These are phyloP conservation scores for Bergia sp. DNA, from an alignment of 92 coral and sea anemone species.

Conservation along the genomic window DNA sequence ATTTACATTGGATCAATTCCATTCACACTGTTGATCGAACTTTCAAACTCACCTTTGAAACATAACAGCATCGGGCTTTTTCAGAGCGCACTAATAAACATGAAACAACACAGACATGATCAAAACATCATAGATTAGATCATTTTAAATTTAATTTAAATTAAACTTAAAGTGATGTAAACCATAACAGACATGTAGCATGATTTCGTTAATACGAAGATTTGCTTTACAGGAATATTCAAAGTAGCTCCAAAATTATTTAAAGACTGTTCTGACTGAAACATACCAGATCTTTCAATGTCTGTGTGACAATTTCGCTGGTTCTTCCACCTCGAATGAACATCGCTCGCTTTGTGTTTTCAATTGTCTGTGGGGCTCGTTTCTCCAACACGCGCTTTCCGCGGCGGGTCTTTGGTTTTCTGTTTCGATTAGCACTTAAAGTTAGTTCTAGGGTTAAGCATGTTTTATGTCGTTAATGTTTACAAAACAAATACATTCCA, in stretches of 20 bases:
- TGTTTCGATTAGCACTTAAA: conserved; percentile 6
- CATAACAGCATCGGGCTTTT: conserved; percentile 94
- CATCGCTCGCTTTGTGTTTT: conserved; percentile 89
- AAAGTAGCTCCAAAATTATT: not conserved
- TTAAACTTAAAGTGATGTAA: too few species aligned
- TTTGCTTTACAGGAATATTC: not conserved
- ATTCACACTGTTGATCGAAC: too few species aligned
- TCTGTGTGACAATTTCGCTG: conserved; percentile 89
- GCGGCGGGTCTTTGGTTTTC: conserved; percentile 90
- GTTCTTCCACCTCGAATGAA: conserved; percentile 96
- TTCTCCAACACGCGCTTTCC: conserved; percentile 83
- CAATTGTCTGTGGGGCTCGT: conserved; percentile 72
- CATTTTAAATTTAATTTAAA: too few species aligned
- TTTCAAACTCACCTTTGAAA: conserved; percentile 74
- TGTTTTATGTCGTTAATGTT: too few species aligned
- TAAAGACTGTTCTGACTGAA: not conserved
- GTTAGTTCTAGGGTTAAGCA: not conserved
- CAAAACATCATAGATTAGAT: not conserved
- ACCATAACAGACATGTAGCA: too few species aligned
- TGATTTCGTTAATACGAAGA: too few species aligned
- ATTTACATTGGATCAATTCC: too few species aligned
- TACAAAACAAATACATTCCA: not conserved
- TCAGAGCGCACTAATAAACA: conserved; percentile 73
- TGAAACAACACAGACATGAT: not conserved
- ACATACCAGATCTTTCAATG: conserved; percentile 94